Conservation (phyloP, 2,888 invertebrate species). For the Cepaea hortensis region DNA sequence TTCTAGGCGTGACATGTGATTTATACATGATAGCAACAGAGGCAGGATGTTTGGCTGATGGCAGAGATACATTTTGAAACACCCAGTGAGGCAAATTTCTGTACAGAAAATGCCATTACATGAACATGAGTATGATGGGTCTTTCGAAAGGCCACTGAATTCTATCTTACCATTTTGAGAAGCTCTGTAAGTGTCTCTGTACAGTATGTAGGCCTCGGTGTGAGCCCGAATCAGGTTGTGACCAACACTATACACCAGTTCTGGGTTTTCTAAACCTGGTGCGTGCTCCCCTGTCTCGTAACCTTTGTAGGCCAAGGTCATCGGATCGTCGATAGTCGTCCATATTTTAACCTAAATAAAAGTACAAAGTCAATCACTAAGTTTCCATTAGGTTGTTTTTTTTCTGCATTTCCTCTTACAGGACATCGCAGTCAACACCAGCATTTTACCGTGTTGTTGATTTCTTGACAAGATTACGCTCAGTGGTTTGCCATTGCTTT, state of each 20-base stretch:
- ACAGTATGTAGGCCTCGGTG: slow-evolving; percentile 81
- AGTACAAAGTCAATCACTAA: background rate
- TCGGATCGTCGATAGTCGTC: slow-evolving; percentile 87
- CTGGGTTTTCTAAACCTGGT: slow-evolving; percentile 53
- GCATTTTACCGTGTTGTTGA: too few relatives aligned
- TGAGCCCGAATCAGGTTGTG: slow-evolving; percentile 83
- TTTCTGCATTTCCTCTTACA: background rate
- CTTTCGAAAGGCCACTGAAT: background rate
- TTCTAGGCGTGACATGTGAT: too few relatives aligned
- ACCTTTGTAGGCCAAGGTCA: slow-evolving; percentile 54
- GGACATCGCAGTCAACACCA: too few relatives aligned
- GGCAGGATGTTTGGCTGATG: too few relatives aligned
- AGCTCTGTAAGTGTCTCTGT: slow-evolving; percentile 54
- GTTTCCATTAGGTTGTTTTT: background rate
- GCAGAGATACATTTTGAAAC: too few relatives aligned
- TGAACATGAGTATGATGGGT: too few relatives aligned
- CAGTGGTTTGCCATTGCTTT: too few relatives aligned
- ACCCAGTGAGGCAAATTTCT: too few relatives aligned
- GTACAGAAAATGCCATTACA: background rate
- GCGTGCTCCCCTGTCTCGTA: slow-evolving; percentile 60
- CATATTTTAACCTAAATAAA: slow-evolving; percentile 78
- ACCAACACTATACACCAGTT: slow-evolving; percentile 80
- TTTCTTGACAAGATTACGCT: too few relatives aligned
- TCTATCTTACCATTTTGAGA: slow-evolving; percentile 57
- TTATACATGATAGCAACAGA: too few relatives aligned